Evolutionary conservation across 2,113 vertebrate species (phyloP).

Genomic region (Galemys pyrenaicus): DNA sequence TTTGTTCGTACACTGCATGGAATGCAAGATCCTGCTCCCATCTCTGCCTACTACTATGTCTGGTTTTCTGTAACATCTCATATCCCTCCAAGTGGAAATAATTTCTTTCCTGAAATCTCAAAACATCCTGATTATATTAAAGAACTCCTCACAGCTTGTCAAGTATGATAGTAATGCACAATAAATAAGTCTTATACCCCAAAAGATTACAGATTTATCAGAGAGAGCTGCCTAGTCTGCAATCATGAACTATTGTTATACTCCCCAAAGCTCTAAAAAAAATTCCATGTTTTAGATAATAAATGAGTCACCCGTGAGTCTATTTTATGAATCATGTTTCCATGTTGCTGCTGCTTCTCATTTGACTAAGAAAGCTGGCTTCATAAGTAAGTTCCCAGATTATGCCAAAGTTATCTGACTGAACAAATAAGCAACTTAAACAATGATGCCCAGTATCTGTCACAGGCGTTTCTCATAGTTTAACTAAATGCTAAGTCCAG

Average conservation of each 20-base stretch:
- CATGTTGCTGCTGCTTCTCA: not conserved
- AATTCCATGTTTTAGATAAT: not conserved
- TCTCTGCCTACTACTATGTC: not conserved
- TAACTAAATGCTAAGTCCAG: not conserved
- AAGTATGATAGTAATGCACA: not conserved
- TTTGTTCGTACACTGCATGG: not conserved
- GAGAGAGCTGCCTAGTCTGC: not conserved
- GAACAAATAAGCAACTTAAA: slow-evolving; percentile 35
- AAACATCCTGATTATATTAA: not conserved
- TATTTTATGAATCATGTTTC: not conserved
- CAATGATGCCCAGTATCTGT: not conserved
- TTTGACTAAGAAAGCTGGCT: not conserved
- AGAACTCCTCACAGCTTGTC: not conserved
- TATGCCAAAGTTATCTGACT: not conserved
- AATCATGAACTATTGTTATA: not conserved
- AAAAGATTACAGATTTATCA: not conserved
- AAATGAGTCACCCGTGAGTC: not conserved
- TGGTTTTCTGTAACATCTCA: not conserved
- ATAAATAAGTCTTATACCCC: not conserved
- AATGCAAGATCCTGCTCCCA: not conserved
- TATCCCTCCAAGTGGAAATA: not conserved
- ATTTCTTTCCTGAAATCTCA: slow-evolving; percentile 28
- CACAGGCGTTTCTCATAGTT: not conserved
- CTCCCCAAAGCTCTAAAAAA: not conserved
- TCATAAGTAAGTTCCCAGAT: not conserved